Base-by-base conservation (phyloP, 2,113 vertebrate species). In the Pangasianodon hypophthalmus region DNA sequence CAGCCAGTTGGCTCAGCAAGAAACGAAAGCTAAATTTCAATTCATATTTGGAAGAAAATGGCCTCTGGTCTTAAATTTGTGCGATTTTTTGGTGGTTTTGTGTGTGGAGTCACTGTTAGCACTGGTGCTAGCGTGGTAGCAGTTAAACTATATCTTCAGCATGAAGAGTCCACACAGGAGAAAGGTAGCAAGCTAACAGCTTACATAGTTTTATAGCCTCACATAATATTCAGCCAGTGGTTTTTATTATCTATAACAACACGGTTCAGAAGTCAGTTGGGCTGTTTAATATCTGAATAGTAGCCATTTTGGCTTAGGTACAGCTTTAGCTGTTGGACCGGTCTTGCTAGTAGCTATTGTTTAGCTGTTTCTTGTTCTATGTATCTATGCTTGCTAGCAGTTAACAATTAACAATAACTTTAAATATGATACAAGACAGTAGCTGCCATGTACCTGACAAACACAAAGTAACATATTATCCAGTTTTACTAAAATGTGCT, bases 81-180 rank as follows among this genome's bases (percentile, higher is more conserved):
- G 19, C 2, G 71, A 0, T 88, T 91, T 48, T 9, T 77, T 0
- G 32, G 90, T 58, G 89, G 92, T 1, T 89, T 91, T 84, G 92
- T 93, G 29, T 92, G 88, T 52, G 94, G 94, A 18, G 90, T 90
- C 0, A 87, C 88, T 16, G 73, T 91, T 0, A 91, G 91, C 75
- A 91, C 92, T 1, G 88, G 87, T 0, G 91, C 91, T 1, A 92
- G 92, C 18, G 69, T 93, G 6, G 86, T 85, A 0, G 91, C 79
- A 0, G 48, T 93, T 1, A 85, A 88, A 44, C 79, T 93, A 6
- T 94, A 92, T 64, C 19, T 75, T 41, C 29, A 52, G 1, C 13
- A 48, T 8, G 84, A 92, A 29, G 86, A 84, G 24, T n/a, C 13
- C 16, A 24, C 29, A 10, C 60, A 62, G n/a, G 50, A 58, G n/a